Conservation (phyloP, 2,113 vertebrate genomes). For the Muntiacus muntjak region DNA sequence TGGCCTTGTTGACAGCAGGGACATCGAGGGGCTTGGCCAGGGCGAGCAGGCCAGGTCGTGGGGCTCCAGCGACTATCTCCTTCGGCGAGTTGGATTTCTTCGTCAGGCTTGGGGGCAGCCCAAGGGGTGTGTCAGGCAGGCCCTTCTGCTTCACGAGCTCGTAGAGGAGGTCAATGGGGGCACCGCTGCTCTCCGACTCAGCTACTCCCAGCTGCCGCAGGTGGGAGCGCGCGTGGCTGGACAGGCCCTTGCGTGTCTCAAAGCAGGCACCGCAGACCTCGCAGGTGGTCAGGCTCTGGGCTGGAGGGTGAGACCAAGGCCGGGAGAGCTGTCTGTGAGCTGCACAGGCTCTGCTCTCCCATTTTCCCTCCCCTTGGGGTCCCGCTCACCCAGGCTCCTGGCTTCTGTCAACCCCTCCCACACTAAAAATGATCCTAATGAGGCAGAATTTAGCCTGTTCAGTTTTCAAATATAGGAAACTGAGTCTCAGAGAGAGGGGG, state of each 20-base stretch:
- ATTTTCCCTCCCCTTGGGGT: not conserved
- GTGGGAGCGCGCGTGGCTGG: constrained; percentile 94
- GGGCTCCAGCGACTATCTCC: constrained; percentile 51
- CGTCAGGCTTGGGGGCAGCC: constrained; percentile 58
- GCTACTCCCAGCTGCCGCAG: constrained; percentile 90
- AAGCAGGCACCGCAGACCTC: constrained; percentile 91
- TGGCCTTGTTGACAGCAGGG: constrained; percentile 79
- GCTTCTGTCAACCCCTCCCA: not conserved
- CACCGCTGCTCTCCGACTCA: constrained; percentile 89
- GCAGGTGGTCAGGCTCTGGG: constrained; percentile 87
- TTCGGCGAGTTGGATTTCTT: constrained; percentile 80
- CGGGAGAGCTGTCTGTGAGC: constrained; percentile 35
- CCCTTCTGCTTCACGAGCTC: constrained; percentile 89
- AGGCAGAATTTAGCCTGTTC: not conserved
- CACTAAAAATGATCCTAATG: constrained; percentile 2
- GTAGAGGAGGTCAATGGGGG: constrained; percentile 90
- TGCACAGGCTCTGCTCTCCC: not conserved
- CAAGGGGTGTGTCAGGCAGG: constrained; percentile 70
- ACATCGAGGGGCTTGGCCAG: constrained; percentile 74
- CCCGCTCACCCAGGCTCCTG: not conserved
- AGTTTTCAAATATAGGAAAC: constrained; percentile 53
- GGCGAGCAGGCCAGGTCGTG: constrained; percentile 70
- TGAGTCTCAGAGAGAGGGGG: constrained; percentile 52
- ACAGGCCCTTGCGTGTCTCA: constrained; percentile 90
- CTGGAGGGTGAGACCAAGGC: constrained; percentile 68